Percentiles rank a stretch among this genome's conserved stretches.
phyloP scores from a whole-genome alignment of 2,888 invertebrate genomes.

The Calliphora vomitoria region DNA sequence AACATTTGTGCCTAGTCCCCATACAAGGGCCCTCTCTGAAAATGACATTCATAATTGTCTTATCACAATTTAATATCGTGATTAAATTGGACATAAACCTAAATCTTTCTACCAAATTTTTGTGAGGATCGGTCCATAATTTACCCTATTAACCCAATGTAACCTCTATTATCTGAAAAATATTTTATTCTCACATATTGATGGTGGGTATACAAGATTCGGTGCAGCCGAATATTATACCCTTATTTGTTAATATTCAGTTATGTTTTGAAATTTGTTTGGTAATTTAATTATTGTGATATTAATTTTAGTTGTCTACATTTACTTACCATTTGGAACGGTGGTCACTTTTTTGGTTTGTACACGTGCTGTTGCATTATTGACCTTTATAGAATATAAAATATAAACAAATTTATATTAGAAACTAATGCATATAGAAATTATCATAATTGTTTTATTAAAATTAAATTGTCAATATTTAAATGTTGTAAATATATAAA shows the following conservation, averaged over 20 bases:
- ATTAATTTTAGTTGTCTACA: conserved; percentile 21
- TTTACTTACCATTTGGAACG: conserved; percentile 93
- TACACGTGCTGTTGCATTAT: conserved; percentile 99
- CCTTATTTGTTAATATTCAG: conserved; percentile 16
- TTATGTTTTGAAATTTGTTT: not conserved
- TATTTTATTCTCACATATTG: no score
- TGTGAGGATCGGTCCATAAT: no score
- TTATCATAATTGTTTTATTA: not conserved
- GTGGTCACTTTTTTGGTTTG: conserved; percentile 97
- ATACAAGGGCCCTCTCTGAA: no score
- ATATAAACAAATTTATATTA: conserved; percentile 57
- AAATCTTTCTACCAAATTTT: no score
- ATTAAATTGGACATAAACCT: no score
- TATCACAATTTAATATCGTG: no score
- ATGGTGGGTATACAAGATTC: no score
- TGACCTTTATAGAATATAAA: conserved; percentile 89
- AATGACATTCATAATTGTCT: no score
- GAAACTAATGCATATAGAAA: not conserved
- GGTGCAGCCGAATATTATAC: not conserved
- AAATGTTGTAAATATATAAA: conserved; percentile 14
- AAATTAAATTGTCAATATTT: not conserved
- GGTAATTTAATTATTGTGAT: conserved; percentile 50
- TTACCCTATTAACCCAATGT: no score
- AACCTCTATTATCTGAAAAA: no score
- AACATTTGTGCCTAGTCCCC: no score